phyloP scores from a whole-genome alignment of 2,888 invertebrate species.

The Chloroclystis v-ata region DNA sequence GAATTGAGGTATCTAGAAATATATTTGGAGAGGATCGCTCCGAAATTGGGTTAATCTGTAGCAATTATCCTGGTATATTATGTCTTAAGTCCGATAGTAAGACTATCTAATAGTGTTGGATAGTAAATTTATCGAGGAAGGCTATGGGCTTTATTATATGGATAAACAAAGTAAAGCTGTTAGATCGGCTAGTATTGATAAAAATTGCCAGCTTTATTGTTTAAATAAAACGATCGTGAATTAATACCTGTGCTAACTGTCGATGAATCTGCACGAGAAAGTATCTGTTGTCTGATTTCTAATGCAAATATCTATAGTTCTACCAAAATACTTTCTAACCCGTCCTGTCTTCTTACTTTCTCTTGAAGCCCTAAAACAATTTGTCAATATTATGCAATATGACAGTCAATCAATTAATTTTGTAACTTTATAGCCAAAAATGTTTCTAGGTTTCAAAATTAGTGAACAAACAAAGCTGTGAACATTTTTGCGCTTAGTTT shows the following conservation, averaged over 20 bases:
- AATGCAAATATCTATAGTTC: slow-evolving; percentile 68
- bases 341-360: slow-evolving; percentile 60
- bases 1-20: too few relatives aligned
- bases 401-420: slow-evolving; percentile 26
- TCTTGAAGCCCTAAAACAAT: slow-evolving; percentile 47
- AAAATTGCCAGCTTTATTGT: too few relatives aligned
- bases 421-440: slow-evolving; percentile 21
- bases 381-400: slow-evolving; percentile 21
- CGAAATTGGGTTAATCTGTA: too few relatives aligned
- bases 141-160: too few relatives aligned
- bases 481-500: slow-evolving; percentile 27
- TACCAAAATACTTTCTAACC: slow-evolving; percentile 70
- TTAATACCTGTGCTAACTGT: slow-evolving; percentile 16
- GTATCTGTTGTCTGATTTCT: slow-evolving; percentile 64
- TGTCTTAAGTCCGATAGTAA: too few relatives aligned
- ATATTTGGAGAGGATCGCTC: too few relatives aligned
- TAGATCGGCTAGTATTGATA: too few relatives aligned
- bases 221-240: too few relatives aligned
- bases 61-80: too few relatives aligned
- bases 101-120: too few relatives aligned
- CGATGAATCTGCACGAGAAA: slow-evolving; percentile 58
- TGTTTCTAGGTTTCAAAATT: slow-evolving; percentile 24
- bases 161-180: too few relatives aligned
- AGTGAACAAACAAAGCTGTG: slow-evolving; percentile 21
- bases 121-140: too few relatives aligned